phyloP scores from a whole-genome alignment of 2,888 invertebrate species.

The Synergus umbraculus region DNA sequence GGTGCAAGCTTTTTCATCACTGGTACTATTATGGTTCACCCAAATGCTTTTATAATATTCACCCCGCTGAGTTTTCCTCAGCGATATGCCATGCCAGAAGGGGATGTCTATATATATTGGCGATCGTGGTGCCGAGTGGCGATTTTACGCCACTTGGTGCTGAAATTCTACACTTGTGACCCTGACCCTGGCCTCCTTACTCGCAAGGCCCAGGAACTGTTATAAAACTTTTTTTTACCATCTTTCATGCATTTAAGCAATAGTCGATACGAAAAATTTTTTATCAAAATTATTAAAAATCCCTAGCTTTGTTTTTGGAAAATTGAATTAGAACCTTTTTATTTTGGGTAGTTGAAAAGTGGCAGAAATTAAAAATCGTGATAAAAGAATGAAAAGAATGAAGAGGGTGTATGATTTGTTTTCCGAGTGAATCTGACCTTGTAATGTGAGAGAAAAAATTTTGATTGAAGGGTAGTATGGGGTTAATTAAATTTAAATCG shows the following conservation, averaged over 20 bases:
- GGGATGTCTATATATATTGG: background rate
- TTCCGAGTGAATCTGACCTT: background rate
- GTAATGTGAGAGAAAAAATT: too few relatives aligned
- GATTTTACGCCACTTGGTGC: slow-evolving; percentile 56
- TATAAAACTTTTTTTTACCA: background rate
- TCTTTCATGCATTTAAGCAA: background rate
- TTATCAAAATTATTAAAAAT: too few relatives aligned
- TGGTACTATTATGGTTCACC: slow-evolving; percentile 21
- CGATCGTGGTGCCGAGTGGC: slow-evolving; percentile 53
- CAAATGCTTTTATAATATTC: slow-evolving; percentile 73
- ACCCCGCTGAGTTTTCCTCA: slow-evolving; percentile 58
- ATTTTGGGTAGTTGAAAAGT: too few relatives aligned
- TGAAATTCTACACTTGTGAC: slow-evolving; percentile 47
- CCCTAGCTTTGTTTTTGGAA: too few relatives aligned
- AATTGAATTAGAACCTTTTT: too few relatives aligned
- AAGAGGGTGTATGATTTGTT: background rate
- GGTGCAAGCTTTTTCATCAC: background rate
- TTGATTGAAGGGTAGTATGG: too few relatives aligned
- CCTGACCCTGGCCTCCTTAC: background rate
- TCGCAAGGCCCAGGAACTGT: background rate
- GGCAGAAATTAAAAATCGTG: background rate
- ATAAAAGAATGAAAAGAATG: background rate
- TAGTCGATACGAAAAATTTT: background rate
- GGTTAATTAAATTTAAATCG: background rate
- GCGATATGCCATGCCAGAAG: background rate